phyloP scores from a whole-genome alignment of 2,797 vertebrate species.

The Gymnothorax javanicus region DNA sequence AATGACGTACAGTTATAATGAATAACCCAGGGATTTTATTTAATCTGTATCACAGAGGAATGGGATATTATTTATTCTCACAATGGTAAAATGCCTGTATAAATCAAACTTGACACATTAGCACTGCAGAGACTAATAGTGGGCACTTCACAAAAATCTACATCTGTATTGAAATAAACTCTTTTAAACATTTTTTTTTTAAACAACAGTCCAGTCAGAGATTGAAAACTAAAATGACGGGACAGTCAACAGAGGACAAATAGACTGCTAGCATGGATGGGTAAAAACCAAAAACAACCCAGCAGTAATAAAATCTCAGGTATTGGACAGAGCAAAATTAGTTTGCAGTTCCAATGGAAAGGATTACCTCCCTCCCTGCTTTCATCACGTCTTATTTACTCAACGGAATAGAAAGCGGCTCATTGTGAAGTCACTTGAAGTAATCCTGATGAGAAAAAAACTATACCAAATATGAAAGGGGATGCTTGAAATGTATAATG shows the following conservation, averaged over 20 bases:
- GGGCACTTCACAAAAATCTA: not conserved
- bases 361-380: constrained; percentile 25
- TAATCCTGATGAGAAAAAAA: not conserved
- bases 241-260: constrained; percentile 67
- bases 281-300: constrained; percentile 45
- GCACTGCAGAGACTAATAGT: not conserved
- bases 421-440: not conserved
- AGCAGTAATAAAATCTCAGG: not conserved
- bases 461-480: not conserved
- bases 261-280: constrained; percentile 52
- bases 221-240: constrained; percentile 53
- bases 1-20: not conserved
- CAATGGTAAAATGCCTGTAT: not conserved
- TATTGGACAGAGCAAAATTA: not conserved
- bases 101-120: constrained; percentile 13
- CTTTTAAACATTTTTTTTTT: not conserved
- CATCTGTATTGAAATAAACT: not conserved
- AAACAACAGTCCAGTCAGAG: not conserved
- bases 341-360: constrained; percentile 7
- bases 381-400: constrained; percentile 24
- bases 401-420: not conserved
- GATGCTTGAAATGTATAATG: not conserved
- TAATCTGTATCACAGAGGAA: not conserved
- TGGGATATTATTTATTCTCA: not conserved
- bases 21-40: not conserved